Evolutionary conservation across 2,113 vertebrate species (phyloP).

Genomic region (Athene noctua): DNA sequence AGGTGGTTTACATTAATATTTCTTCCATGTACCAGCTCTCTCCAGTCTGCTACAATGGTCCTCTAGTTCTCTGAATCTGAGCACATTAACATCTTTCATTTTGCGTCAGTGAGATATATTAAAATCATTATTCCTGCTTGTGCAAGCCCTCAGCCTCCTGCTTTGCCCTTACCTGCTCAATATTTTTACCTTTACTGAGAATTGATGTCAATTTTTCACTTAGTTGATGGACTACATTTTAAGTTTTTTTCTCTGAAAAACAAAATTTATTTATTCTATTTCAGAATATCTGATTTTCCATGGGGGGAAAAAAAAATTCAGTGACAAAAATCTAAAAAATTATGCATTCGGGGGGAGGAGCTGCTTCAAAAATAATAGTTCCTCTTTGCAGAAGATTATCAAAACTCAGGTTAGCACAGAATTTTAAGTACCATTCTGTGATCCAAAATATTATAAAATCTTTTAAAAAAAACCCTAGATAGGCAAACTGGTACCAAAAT

Average conservation of each 20-base stretch:
- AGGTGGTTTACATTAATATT: background rate
- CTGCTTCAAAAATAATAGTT: background rate
- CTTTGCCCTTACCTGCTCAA: background rate
- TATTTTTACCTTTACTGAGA: background rate
- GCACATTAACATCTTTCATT: background rate
- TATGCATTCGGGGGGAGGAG: background rate
- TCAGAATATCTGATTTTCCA: background rate
- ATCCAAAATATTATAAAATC: background rate
- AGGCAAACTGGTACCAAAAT: background rate
- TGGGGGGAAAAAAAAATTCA: fast-evolving
- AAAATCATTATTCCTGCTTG: background rate
- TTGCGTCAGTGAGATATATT: background rate
- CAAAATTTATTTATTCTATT: background rate
- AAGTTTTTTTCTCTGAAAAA: background rate
- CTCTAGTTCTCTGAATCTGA: background rate
- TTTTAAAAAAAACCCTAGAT: background rate
- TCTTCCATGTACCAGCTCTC: background rate
- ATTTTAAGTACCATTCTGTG: background rate
- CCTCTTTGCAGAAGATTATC: background rate
- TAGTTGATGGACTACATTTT: background rate
- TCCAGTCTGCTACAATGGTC: background rate
- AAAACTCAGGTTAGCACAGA: background rate
- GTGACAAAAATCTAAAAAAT: background rate
- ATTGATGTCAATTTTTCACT: background rate
- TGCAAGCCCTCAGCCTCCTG: background rate